phyloP scores from a whole-genome alignment of 2,888 invertebrate genomes.

The Philereme transversata region DNA sequence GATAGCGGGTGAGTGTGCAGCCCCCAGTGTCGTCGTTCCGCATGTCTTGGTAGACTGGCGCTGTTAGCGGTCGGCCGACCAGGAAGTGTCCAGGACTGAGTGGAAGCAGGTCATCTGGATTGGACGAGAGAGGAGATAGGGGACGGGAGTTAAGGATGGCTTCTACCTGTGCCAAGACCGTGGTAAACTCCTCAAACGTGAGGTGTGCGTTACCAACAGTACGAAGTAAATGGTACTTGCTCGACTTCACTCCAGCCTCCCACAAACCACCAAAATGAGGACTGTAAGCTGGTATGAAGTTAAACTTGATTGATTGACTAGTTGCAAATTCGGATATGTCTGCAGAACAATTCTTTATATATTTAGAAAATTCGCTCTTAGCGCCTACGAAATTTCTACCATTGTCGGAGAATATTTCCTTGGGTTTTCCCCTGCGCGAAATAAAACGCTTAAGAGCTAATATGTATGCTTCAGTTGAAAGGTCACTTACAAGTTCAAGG shows the following conservation, averaged over 20 bases:
- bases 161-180: too few species aligned
- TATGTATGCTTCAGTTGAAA: constrained; percentile 36
- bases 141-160: too few species aligned
- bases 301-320: constrained; percentile 26
- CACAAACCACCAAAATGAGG: constrained; percentile 28
- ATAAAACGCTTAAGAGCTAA: constrained; percentile 37
- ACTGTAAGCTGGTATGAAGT: constrained; percentile 24
- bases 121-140: not conserved
- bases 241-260: constrained; percentile 18
- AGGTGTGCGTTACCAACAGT: too few species aligned
- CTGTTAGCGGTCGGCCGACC: not conserved
- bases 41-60: too few species aligned
- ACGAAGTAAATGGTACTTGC: constrained; percentile 12
- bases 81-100: not conserved
- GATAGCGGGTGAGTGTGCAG: too few species aligned
- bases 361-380: constrained; percentile 10
- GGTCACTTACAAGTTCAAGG: constrained; percentile 36
- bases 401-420: constrained; percentile 34
- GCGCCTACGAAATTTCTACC: constrained; percentile 31
- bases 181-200: too few species aligned
- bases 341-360: not conserved
- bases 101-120: not conserved
- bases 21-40: too few species aligned
- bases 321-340: constrained; percentile 12
- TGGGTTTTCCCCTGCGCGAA: constrained; percentile 36